Evolutionary conservation across 1,140 invertebrate species (phyloP).

Genomic region (Archegozetes longisetosus): DNA sequence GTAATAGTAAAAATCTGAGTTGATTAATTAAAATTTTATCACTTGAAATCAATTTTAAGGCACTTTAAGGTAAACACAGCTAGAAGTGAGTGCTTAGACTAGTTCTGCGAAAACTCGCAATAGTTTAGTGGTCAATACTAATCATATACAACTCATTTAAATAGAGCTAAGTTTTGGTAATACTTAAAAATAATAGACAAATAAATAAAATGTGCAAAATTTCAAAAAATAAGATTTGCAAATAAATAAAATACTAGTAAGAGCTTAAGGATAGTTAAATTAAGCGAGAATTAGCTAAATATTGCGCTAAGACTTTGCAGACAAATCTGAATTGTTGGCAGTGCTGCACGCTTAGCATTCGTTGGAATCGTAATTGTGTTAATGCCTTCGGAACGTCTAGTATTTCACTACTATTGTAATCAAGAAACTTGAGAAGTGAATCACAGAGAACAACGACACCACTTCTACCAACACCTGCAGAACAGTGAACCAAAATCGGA

Average conservation of each 20-base stretch:
- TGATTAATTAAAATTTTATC: too few species aligned
- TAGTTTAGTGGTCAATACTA: too few species aligned
- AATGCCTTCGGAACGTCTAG: slow-evolving; percentile 82
- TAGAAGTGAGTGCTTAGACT: too few species aligned
- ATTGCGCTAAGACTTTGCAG: slow-evolving; percentile 63
- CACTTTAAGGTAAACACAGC: too few species aligned
- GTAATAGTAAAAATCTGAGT: too few species aligned
- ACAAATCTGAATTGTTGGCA: slow-evolving; percentile 74
- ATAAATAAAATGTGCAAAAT: background rate
- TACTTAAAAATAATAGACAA: background rate
- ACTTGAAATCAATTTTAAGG: too few species aligned
- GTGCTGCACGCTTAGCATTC: slow-evolving; percentile 70
- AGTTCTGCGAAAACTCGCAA: too few species aligned
- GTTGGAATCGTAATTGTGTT: slow-evolving; percentile 74
- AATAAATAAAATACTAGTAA: background rate
- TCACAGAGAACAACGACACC: slow-evolving; percentile 95
- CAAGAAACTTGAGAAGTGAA: slow-evolving; percentile 75
- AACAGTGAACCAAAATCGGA: slow-evolving; percentile 88
- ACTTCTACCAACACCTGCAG: slow-evolving; percentile 88
- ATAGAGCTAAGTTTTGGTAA: too few species aligned
- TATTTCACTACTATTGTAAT: slow-evolving; percentile 52
- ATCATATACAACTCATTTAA: too few species aligned
- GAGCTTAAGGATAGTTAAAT: slow-evolving; percentile 38
- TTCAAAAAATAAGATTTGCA: background rate
- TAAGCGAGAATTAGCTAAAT: slow-evolving; percentile 64